A percentile compares a stretch with the other conserved stretches of the same genome.
Conservation (phyloP, 2,113 vertebrate genomes). For the Ciconia boyciana region DNA sequence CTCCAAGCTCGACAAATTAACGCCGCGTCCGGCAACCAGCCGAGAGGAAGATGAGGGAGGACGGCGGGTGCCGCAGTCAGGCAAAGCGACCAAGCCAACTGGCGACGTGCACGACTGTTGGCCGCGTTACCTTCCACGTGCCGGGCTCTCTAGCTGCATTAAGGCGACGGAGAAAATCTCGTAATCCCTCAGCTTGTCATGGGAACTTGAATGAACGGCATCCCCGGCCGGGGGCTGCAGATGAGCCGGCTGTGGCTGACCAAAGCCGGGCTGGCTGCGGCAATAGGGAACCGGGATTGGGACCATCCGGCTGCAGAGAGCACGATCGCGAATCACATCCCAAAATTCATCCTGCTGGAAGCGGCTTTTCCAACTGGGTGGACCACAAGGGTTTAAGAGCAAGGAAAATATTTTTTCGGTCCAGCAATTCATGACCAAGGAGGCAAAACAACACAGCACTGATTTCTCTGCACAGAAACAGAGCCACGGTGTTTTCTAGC, state of each 20-base stretch:
- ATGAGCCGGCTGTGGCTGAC: neutral
- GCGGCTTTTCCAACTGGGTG: neutral
- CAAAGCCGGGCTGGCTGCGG: rapidly evolving
- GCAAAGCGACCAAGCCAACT: neutral
- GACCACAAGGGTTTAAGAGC: neutral
- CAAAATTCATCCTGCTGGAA: neutral
- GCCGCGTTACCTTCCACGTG: neutral
- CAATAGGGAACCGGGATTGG: rapidly evolving
- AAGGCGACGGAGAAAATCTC: slow-evolving; percentile 10
- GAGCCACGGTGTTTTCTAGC: neutral
- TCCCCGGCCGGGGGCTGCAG: neutral
- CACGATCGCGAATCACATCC: rapidly evolving
- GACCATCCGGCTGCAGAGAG: rapidly evolving
- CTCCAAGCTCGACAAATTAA: neutral
- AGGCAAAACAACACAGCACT: neutral
- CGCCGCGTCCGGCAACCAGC: neutral
- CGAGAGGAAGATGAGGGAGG: neutral
- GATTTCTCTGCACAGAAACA: neutral
- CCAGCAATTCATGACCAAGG: neutral
- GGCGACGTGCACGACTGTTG: neutral
- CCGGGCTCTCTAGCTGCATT: neutral
- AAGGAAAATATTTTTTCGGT: slow-evolving; percentile 39
- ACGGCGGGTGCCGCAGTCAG: rapidly evolving
- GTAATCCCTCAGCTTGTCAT: neutral
- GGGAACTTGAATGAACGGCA: neutral